These are phyloP conservation scores for Argopecten irradians DNA, from an alignment of 1,140 invertebrate genomes.

Conservation along the genomic window DNA sequence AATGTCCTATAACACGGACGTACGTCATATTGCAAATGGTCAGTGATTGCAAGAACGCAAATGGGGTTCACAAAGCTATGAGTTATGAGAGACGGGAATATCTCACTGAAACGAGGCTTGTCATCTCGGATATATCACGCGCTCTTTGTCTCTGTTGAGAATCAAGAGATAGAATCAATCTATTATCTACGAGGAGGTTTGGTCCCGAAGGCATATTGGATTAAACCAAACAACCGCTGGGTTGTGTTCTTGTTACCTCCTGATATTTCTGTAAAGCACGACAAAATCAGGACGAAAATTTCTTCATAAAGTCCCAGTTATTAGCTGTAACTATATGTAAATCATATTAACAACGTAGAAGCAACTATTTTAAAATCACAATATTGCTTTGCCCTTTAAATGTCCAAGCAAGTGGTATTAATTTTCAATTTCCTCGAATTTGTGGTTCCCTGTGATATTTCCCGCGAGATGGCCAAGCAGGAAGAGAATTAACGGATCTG, in stretches of 20 bases:
- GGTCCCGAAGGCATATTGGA: background rate
- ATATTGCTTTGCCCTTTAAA: background rate
- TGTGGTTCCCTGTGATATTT: background rate
- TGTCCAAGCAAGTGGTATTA: background rate
- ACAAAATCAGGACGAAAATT: background rate
- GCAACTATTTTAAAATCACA: background rate
- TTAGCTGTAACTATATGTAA: background rate
- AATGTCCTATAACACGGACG: too few relatives aligned
- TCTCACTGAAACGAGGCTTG: background rate
- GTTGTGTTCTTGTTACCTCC: background rate
- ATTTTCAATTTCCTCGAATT: constrained; percentile 18
- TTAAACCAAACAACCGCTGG: background rate
- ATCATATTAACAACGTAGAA: background rate
- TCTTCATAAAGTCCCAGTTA: background rate
- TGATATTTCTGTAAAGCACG: background rate
- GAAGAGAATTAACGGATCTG: background rate
- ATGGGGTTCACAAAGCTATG: background rate
- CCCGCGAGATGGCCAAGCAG: background rate
- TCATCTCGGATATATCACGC: background rate
- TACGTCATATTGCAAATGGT: background rate
- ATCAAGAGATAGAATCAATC: background rate
- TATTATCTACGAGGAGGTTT: background rate
- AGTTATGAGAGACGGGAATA: background rate
- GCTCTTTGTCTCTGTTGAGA: background rate
- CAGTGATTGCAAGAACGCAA: background rate